Conservation (phyloP, 2,113 vertebrate species). For the Malurus alboscapulatus region DNA sequence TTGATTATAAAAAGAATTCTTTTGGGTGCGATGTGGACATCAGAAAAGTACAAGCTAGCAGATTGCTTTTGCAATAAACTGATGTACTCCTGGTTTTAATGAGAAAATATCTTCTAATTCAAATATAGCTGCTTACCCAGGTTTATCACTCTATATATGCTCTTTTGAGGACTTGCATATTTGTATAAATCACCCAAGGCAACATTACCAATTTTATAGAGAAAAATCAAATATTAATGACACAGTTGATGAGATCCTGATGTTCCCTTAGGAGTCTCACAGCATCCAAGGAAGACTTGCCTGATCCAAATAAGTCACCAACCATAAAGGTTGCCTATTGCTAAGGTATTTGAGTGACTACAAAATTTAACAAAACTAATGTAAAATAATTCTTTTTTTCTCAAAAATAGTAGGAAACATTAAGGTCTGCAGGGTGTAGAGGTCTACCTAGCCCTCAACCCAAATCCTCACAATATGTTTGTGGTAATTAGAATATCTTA, state of each 20-base stretch:
- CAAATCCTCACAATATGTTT: neutral
- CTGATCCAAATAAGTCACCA: neutral
- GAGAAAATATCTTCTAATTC: neutral
- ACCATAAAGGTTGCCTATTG: neutral
- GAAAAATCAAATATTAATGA: slow-evolving; percentile 34
- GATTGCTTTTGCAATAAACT: neutral
- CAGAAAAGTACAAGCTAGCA: neutral
- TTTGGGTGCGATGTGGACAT: neutral
- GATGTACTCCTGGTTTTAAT: neutral
- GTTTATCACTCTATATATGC: neutral
- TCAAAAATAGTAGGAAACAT: neutral
- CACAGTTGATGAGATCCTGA: neutral
- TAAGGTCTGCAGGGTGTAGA: neutral
- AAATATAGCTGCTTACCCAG: neutral
- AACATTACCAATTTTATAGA: neutral
- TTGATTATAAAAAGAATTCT: neutral
- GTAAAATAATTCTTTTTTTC: neutral
- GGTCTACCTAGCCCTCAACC: neutral
- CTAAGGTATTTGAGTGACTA: neutral
- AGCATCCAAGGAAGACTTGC: neutral
- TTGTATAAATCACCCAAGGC: neutral
- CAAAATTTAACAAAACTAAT: neutral
- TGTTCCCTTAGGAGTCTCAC: neutral
- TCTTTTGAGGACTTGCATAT: neutral
- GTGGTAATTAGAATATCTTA: slow-evolving; percentile 22